Evolutionary conservation across 2,797 vertebrate species (phyloP).

Genomic region (Borostomias antarcticus): DNA sequence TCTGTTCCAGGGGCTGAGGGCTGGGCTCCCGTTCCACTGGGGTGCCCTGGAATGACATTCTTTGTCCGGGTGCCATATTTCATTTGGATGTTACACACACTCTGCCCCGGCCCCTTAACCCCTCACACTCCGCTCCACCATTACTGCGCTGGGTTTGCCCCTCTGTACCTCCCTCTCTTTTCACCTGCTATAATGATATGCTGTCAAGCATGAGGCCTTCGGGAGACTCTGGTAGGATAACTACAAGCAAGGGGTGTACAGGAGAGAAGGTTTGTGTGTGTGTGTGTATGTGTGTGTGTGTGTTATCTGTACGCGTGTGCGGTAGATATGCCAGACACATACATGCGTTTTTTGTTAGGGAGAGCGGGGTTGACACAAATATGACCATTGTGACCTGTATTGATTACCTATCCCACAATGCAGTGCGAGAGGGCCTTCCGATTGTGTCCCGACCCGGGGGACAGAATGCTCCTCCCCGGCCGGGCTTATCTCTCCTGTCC

Average conservation of each 20-base stretch:
- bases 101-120: neutral
- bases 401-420: constrained; percentile 33
- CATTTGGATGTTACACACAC: constrained; percentile 4
- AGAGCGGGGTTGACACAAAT: constrained; percentile 35
- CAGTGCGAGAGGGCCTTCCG: constrained; percentile 24
- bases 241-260: constrained; percentile 36
- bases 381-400: constrained; percentile 39
- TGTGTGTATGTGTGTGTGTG: constrained; percentile 11
- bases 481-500: constrained; percentile 63
- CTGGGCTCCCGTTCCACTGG: constrained; percentile 34
- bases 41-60: constrained; percentile 32
- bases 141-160: constrained; percentile 56
- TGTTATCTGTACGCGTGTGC: too few relatives aligned
- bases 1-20: constrained; percentile 21
- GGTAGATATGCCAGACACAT: constrained; percentile 31
- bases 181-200: constrained; percentile 15
- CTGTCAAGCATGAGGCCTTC: constrained; percentile 20
- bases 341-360: constrained; percentile 39
- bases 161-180: constrained; percentile 51
- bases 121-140: constrained; percentile 37
- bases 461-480: constrained; percentile 53
- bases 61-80: constrained; percentile 16
- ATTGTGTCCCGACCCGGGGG: constrained; percentile 25
- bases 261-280: neutral
- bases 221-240: constrained; percentile 37